These are phyloP conservation scores for Drosophila conformis DNA, from an alignment of 2,888 invertebrate genomes.

Conservation along the genomic window DNA sequence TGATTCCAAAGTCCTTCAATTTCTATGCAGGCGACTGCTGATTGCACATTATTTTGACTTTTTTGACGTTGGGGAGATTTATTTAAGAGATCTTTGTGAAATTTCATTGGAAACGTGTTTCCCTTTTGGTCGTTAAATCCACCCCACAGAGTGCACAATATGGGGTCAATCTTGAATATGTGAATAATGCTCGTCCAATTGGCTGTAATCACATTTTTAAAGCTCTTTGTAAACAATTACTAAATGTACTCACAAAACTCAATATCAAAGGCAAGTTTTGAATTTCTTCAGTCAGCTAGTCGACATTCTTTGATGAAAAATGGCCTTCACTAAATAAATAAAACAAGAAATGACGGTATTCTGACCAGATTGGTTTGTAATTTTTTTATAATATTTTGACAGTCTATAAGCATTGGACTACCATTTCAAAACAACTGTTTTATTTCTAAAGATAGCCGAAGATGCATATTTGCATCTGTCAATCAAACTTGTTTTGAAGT, in stretches of 20 bases:
- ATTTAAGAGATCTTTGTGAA: background rate
- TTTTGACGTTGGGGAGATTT: background rate
- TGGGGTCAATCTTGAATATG: conserved; percentile 5
- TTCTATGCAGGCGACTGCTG: background rate
- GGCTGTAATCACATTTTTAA: conserved; percentile 2
- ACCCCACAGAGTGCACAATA: conserved; percentile 2
- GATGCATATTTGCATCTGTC: no score
- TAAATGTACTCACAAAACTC: background rate
- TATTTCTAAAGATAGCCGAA: background rate
- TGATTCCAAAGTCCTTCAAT: background rate
- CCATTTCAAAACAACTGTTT: background rate
- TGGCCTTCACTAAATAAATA: background rate
- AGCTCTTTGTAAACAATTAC: conserved; percentile 3
- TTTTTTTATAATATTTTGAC: background rate
- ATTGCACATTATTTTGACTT: background rate
- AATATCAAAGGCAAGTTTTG: background rate
- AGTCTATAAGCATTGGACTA: background rate
- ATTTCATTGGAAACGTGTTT: background rate
- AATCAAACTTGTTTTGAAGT: background rate
- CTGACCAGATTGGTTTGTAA: background rate
- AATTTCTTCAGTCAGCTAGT: background rate
- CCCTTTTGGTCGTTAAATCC: background rate
- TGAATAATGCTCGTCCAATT: conserved; percentile 1
- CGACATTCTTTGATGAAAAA: background rate
- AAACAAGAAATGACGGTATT: background rate